These are phyloP conservation scores for Cyclophora punctaria DNA, from an alignment of 2,888 invertebrate genomes.

Conservation along the genomic window DNA sequence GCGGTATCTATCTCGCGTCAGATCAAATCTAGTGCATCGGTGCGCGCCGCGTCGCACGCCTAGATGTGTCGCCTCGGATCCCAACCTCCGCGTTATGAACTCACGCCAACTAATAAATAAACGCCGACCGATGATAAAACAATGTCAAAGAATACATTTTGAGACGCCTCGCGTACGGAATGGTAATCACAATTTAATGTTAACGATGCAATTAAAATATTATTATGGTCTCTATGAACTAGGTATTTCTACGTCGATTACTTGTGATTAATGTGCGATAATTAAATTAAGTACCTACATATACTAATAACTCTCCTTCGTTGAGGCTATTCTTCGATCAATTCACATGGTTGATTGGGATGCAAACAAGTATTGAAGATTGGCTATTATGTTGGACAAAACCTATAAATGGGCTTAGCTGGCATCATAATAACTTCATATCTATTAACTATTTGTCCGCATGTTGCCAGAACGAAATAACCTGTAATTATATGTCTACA, in stretches of 20 bases:
- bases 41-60: constrained; percentile 30
- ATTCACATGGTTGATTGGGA: too few relatives aligned
- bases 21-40: constrained; percentile 62
- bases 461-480: constrained; percentile 16
- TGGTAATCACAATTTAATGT: too few relatives aligned
- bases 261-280: too few relatives aligned
- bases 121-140: constrained; percentile 4
- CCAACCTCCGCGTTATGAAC: constrained; percentile 32
- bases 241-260: too few relatives aligned
- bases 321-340: too few relatives aligned
- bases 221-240: too few relatives aligned
- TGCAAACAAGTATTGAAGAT: too few relatives aligned
- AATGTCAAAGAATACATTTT: background rate
- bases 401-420: background rate
- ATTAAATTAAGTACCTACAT: too few relatives aligned
- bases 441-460: constrained; percentile 16
- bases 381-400: too few relatives aligned
- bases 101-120: constrained; percentile 15
- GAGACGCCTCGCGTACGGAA: too few relatives aligned
- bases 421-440: background rate
- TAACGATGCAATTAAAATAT: too few relatives aligned
- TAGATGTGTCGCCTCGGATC: constrained; percentile 51
- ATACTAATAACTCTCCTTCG: too few relatives aligned
- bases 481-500: constrained; percentile 18
- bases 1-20: constrained; percentile 56